Percentiles rank a stretch among this genome's conserved stretches.
Evolutionary conservation across 2,888 invertebrate genomes (phyloP).

Genomic region (Orchestes rusci): DNA sequence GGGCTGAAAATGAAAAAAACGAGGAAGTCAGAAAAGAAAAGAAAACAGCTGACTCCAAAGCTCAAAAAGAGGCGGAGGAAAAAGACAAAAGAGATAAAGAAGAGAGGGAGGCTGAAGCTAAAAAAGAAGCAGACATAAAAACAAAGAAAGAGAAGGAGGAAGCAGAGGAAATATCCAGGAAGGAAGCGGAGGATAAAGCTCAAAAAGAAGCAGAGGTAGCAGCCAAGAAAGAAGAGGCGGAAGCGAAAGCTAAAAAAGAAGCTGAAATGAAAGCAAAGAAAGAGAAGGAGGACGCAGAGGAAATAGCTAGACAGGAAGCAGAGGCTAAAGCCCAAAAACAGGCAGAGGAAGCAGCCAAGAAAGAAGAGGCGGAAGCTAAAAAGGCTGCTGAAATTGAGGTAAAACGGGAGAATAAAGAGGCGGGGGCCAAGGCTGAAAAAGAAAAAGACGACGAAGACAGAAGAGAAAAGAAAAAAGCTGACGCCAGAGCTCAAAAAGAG

Average conservation of each 20-base stretch:
- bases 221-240: conserved; percentile 5
- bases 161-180: no score
- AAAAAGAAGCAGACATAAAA: conserved; percentile 1
- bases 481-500: conserved; percentile 14
- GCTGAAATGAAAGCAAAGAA: conserved; percentile 23
- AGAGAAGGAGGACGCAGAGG: conserved; percentile 23
- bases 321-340: conserved; percentile 17
- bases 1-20: conserved; percentile 14
- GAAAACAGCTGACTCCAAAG: conserved; percentile 14
- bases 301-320: conserved; percentile 26
- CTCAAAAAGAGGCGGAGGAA: conserved; percentile 13
- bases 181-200: conserved; percentile 22
- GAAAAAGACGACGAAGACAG: conserved; percentile 14
- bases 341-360: conserved; percentile 17
- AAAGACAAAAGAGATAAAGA: conserved; percentile 10
- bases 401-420: conserved; percentile 16
- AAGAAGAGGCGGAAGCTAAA: conserved; percentile 12
- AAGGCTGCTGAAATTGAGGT: conserved; percentile 13
- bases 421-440: conserved; percentile 19
- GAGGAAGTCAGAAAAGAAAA: conserved; percentile 17
- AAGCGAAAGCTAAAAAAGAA: conserved; percentile 7
- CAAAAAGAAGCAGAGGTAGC: conserved; percentile 21
- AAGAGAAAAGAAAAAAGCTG: conserved; percentile 19
- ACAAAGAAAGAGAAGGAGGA: conserved; percentile 16
- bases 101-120: not conserved